Evolutionary conservation across 2,888 invertebrate genomes (phyloP).

Genomic region (Sarcophaga caerulescens): DNA sequence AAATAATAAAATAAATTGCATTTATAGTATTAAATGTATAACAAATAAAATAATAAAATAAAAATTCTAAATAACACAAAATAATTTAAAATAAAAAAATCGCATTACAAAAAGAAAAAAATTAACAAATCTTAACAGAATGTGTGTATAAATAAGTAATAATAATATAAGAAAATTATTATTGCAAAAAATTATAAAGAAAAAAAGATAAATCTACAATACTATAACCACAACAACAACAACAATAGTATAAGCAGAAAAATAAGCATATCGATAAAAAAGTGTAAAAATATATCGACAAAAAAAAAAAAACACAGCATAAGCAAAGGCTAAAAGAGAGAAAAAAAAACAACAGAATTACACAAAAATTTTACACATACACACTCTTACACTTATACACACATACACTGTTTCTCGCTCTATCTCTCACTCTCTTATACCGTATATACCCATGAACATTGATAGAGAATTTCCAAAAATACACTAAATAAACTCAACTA

Average conservation of each 20-base stretch:
- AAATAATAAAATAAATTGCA: slow-evolving; percentile 70
- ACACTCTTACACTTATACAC: slow-evolving; percentile 36
- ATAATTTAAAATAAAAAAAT: slow-evolving; percentile 38
- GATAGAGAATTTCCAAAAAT: neutral
- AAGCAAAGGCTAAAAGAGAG: slow-evolving; percentile 55
- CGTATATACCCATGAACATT: slow-evolving; percentile 11
- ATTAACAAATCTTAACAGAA: neutral
- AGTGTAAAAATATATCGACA: slow-evolving; percentile 64
- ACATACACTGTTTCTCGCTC: slow-evolving; percentile 46
- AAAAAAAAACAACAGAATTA: slow-evolving; percentile 69
- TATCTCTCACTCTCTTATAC: slow-evolving; percentile 11
- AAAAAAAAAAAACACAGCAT: slow-evolving; percentile 51
- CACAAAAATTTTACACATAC: slow-evolving; percentile 65
- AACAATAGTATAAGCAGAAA: slow-evolving; percentile 29
- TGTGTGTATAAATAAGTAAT: slow-evolving; percentile 49
- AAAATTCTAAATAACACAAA: slow-evolving; percentile 28
- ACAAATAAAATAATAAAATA: slow-evolving; percentile 51
- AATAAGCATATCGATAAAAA: slow-evolving; percentile 69
- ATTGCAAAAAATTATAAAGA: slow-evolving; percentile 49
- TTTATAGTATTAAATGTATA: slow-evolving; percentile 67
- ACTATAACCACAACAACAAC: slow-evolving; percentile 43
- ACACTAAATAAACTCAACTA: neutral
- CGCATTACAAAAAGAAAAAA: slow-evolving; percentile 25
- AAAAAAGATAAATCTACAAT: slow-evolving; percentile 52
- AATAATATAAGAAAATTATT: slow-evolving; percentile 35